Conservation (phyloP, 1,140 invertebrate genomes). For the Dinoponera quadriceps region DNA sequence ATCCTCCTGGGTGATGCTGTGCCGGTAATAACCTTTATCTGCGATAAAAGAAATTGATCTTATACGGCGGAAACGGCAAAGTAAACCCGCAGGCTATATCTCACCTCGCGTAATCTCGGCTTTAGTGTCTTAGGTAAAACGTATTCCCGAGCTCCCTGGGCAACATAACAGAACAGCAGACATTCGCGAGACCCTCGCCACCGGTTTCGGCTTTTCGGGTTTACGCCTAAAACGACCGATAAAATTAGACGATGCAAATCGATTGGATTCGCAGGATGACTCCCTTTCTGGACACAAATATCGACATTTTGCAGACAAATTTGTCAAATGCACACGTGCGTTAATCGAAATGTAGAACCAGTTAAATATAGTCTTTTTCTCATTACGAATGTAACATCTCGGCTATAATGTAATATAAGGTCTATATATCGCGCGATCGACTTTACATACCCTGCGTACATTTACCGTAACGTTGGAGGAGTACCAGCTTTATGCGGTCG, state of each 20-base stretch:
- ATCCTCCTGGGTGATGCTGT: slow-evolving; percentile 14
- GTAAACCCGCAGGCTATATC: slow-evolving; percentile 56
- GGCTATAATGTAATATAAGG: no score
- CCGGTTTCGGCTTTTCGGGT: background rate
- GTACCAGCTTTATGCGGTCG: no score
- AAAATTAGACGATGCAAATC: slow-evolving; percentile 4
- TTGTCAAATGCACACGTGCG: no score
- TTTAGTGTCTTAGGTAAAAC: slow-evolving; percentile 74
- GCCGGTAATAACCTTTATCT: slow-evolving; percentile 74
- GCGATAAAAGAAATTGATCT: slow-evolving; percentile 77
- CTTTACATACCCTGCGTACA: no score
- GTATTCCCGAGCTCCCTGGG: slow-evolving; percentile 4
- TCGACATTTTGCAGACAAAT: no score
- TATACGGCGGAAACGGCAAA: slow-evolving; percentile 54
- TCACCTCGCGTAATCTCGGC: slow-evolving; percentile 64
- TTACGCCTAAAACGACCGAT: background rate
- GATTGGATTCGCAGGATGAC: background rate
- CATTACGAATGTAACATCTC: no score
- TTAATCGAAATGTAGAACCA: no score
- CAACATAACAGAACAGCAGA: slow-evolving; percentile 21
- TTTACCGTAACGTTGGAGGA: no score
- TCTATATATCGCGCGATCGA: no score
- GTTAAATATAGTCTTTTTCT: no score
- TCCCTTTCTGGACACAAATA: background rate
- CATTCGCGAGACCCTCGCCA: background rate